Percentiles rank a stretch among this genome's conserved stretches.
phyloP scores from a whole-genome alignment of 2,797 vertebrate species.

The Neosilurus hyrtlii region DNA sequence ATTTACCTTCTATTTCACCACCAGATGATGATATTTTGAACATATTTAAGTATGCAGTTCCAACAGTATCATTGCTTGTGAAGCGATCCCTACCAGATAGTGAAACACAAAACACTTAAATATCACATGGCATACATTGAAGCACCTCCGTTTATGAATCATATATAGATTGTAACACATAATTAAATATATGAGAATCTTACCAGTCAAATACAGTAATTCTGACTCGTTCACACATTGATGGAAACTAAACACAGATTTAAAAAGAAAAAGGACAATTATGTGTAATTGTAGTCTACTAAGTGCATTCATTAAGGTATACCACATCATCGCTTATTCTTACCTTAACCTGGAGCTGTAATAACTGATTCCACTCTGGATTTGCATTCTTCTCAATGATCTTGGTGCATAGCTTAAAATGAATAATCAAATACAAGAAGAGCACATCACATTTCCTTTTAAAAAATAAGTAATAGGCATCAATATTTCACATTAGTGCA shows the following conservation, averaged over 20 bases:
- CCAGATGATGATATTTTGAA: constrained; percentile 93
- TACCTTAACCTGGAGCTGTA: constrained; percentile 84
- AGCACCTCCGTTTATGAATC: background rate
- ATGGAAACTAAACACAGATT: constrained; percentile 84
- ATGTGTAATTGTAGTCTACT: background rate
- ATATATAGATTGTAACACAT: background rate
- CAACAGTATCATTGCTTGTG: constrained; percentile 90
- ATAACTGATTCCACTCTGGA: constrained; percentile 84
- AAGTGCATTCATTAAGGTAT: background rate
- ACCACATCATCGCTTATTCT: constrained; percentile 21
- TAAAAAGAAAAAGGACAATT: constrained; percentile 7
- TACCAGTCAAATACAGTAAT: constrained; percentile 92
- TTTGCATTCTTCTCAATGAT: constrained; percentile 86
- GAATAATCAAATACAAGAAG: background rate
- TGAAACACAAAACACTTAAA: background rate
- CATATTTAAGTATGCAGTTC: constrained; percentile 89
- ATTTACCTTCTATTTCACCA: constrained; percentile 90
- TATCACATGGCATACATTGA: background rate
- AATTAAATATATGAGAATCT: constrained; percentile 60
- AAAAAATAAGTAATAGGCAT: background rate
- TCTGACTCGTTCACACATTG: constrained; percentile 94
- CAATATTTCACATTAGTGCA: background rate
- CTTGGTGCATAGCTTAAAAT: constrained; percentile 76
- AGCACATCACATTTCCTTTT: background rate
- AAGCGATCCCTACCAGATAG: constrained; percentile 85